Percentiles rank a stretch among this genome's conserved stretches.
phyloP scores from a whole-genome alignment of 2,888 invertebrate genomes.

The Ctenicera cuprea region DNA sequence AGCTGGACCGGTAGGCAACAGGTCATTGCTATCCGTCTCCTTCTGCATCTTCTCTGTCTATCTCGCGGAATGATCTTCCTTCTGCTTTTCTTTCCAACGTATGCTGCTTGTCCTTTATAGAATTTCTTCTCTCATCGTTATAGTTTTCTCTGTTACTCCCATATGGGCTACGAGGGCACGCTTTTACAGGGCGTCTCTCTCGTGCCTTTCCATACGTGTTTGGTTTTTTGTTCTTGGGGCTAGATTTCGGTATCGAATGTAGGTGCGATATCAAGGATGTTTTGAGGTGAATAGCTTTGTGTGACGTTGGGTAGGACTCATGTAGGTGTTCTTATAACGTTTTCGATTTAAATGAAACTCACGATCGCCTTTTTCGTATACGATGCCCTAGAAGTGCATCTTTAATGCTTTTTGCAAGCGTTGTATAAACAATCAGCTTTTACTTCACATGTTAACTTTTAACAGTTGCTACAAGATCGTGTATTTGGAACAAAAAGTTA shows the following conservation, averaged over 20 bases:
- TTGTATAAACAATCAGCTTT: constrained; percentile 20
- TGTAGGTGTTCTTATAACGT: constrained; percentile 57
- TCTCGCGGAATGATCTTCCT: constrained; percentile 68
- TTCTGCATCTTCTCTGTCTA: constrained; percentile 68
- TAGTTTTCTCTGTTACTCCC: constrained; percentile 46
- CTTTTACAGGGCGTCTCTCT: constrained; percentile 29
- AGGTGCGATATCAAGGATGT: constrained; percentile 67
- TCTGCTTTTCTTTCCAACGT: constrained; percentile 52
- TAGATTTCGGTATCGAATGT: constrained; percentile 63
- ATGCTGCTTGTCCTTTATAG: constrained; percentile 47
- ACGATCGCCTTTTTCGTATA: constrained; percentile 39
- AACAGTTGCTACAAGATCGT: too few species aligned
- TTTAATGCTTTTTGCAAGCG: constrained; percentile 18
- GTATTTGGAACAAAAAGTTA: background rate
- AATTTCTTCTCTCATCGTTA: constrained; percentile 49
- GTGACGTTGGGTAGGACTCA: constrained; percentile 55
- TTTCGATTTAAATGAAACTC: constrained; percentile 55
- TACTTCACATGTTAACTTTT: too few species aligned
- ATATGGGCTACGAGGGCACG: constrained; percentile 27
- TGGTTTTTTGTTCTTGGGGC: constrained; percentile 53
- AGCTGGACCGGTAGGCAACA: constrained; percentile 79
- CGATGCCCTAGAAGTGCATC: constrained; percentile 35
- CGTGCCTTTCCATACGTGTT: constrained; percentile 47
- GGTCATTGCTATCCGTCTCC: constrained; percentile 76
- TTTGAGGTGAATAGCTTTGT: constrained; percentile 64